Percentiles rank a stretch among this genome's conserved stretches.
These are phyloP conservation scores for Ctena decussata DNA, from an alignment of 2,888 invertebrate species.

Conservation along the genomic window DNA sequence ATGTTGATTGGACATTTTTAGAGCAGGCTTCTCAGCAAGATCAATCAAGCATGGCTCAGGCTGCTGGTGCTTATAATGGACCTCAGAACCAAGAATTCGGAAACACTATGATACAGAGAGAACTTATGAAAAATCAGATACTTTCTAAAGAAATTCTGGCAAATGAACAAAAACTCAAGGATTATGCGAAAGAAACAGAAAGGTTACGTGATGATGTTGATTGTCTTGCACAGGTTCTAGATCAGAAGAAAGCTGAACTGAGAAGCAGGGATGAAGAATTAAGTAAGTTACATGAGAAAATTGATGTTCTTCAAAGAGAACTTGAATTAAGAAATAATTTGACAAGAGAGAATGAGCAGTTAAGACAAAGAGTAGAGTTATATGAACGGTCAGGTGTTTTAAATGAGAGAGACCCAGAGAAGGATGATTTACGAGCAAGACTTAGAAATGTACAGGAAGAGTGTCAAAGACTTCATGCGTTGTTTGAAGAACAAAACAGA, in stretches of 20 bases:
- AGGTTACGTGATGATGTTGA: conserved; percentile 14
- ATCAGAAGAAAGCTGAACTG: conserved; percentile 8
- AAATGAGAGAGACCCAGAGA: conserved; percentile 24
- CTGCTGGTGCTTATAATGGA: conserved; percentile 50
- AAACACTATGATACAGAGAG: conserved; percentile 53
- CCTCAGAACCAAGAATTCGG: conserved; percentile 36
- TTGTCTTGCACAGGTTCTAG: conserved; percentile 7
- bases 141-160: conserved; percentile 34
- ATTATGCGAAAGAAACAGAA: conserved; percentile 40
- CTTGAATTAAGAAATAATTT: neutral
- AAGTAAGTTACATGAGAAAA: conserved; percentile 22
- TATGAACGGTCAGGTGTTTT: neutral
- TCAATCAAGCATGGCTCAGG: conserved; percentile 27
- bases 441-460: conserved; percentile 40
- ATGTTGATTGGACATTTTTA: conserved; percentile 8
- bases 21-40: conserved; percentile 9
- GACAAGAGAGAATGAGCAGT: neutral
- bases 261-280: conserved; percentile 28
- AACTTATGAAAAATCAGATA: conserved; percentile 30
- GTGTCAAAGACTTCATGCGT: conserved; percentile 1
- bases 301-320: neutral
- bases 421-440: conserved; percentile 29
- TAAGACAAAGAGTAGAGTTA: conserved; percentile 21
- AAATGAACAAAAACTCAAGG: conserved; percentile 22
- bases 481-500: conserved; percentile 32